These are phyloP conservation scores for Carcharodon carcharias DNA, from an alignment of 2,797 vertebrate species.

Conservation along the genomic window DNA sequence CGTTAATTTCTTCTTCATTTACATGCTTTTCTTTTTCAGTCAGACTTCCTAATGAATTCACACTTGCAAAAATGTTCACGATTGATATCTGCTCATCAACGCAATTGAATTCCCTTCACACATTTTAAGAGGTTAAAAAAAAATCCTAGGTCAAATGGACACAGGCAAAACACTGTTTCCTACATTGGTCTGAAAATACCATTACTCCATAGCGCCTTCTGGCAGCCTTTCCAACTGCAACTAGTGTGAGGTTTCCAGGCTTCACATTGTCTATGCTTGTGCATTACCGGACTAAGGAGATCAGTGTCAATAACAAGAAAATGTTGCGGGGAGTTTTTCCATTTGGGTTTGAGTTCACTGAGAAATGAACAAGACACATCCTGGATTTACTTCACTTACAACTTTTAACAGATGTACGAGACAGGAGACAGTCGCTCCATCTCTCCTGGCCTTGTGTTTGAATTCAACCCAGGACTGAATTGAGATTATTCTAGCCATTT, in stretches of 20 bases:
- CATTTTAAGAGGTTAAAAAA: neutral
- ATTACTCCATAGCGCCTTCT: neutral
- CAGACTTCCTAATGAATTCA: neutral
- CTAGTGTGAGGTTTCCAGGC: neutral
- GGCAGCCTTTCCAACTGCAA: neutral
- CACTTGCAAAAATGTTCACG: neutral
- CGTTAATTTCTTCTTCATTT: neutral
- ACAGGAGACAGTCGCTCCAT: neutral
- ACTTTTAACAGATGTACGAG: neutral
- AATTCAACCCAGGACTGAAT: neutral
- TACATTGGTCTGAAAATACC: neutral
- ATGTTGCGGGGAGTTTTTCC: neutral
- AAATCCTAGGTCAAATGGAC: neutral
- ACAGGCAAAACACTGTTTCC: neutral
- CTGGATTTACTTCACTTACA: neutral
- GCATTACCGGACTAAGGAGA: neutral
- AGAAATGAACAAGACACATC: neutral
- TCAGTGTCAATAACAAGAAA: neutral
- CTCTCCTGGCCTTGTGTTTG: neutral
- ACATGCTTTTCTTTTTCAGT: neutral
- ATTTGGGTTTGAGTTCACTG: neutral
- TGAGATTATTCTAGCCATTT: neutral
- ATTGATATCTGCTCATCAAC: neutral
- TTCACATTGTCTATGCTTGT: neutral
- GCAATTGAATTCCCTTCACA: neutral